phyloP scores from a whole-genome alignment of 37 sponge, comb jelly and placozoan species.

The Geodia barretti region DNA sequence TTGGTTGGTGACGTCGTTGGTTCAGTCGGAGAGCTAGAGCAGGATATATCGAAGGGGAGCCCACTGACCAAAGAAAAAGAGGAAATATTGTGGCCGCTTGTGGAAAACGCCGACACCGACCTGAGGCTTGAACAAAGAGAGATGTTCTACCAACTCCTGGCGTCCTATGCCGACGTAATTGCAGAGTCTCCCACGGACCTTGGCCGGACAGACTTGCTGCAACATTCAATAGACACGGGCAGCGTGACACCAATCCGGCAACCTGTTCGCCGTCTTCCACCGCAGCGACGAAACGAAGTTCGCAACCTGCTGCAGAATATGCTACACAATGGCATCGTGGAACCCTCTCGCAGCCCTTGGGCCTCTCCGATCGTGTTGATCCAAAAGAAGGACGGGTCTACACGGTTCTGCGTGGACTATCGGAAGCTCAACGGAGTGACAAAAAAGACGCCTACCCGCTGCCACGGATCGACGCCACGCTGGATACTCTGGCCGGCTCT shows the following conservation, averaged over 20 bases:
- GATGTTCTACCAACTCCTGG: background rate
- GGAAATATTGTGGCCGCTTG: constrained; percentile 3
- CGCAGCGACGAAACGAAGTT: background rate
- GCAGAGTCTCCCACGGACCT: background rate
- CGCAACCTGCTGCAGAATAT: background rate
- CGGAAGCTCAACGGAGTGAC: constrained; percentile 19
- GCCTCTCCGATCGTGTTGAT: constrained; percentile 12
- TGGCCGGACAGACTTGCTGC: constrained; percentile 11
- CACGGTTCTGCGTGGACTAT: constrained; percentile 19
- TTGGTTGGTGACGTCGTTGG: constrained; percentile 1
- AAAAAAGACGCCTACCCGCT: constrained; percentile 28
- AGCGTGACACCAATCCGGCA: constrained; percentile 10
- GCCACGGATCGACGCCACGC: constrained; percentile 5
- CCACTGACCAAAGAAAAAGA: background rate
- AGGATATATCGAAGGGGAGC: background rate
- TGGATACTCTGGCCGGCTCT: constrained; percentile 19
- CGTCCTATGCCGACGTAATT: constrained; percentile 9
- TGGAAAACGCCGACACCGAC: background rate
- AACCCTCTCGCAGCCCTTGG: constrained; percentile 28
- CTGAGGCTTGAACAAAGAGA: background rate
- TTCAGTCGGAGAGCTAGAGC: background rate
- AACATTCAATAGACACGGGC: constrained; percentile 19
- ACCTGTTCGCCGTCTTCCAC: background rate
- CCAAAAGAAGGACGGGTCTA: constrained; percentile 20
- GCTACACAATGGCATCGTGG: background rate